Conservation (phyloP, 2,888 invertebrate genomes). For the Acrobasis repandana region DNA sequence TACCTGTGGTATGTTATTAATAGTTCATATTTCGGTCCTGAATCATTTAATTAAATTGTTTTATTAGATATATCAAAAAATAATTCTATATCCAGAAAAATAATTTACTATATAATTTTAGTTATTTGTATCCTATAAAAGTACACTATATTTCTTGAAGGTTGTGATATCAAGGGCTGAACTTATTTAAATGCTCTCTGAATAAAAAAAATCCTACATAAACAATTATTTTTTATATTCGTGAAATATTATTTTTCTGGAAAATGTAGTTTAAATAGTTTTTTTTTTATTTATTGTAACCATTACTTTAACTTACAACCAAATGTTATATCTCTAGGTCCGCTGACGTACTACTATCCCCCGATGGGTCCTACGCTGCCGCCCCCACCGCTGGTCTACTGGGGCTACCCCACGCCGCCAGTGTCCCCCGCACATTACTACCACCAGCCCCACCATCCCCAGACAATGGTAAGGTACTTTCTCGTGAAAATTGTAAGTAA, state of each 20-base stretch:
- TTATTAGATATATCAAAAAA: background rate
- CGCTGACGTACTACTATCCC: constrained; percentile 80
- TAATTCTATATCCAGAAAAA: background rate
- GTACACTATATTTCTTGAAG: too few relatives aligned
- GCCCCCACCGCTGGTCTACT: constrained; percentile 90
- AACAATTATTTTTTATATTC: too few relatives aligned
- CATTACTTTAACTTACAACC: background rate
- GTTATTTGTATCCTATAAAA: too few relatives aligned
- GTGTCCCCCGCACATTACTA: constrained; percentile 95
- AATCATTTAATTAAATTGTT: background rate
- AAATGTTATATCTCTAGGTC: constrained; percentile 54
- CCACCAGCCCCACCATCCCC: constrained; percentile 83
- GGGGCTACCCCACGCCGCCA: constrained; percentile 97
- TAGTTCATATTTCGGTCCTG: background rate
- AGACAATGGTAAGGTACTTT: constrained; percentile 62
- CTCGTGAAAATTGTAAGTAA: background rate
- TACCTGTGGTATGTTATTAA: background rate
- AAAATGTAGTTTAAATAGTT: background rate
- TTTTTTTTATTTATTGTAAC: background rate
- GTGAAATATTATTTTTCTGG: background rate
- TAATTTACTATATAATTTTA: background rate
- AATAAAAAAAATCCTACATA: too few relatives aligned
- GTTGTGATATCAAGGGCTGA: too few relatives aligned
- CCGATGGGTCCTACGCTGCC: constrained; percentile 83
- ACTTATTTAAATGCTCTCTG: too few relatives aligned